phyloP scores from a whole-genome alignment of 2,888 invertebrate genomes.

The Metalampra italica region DNA sequence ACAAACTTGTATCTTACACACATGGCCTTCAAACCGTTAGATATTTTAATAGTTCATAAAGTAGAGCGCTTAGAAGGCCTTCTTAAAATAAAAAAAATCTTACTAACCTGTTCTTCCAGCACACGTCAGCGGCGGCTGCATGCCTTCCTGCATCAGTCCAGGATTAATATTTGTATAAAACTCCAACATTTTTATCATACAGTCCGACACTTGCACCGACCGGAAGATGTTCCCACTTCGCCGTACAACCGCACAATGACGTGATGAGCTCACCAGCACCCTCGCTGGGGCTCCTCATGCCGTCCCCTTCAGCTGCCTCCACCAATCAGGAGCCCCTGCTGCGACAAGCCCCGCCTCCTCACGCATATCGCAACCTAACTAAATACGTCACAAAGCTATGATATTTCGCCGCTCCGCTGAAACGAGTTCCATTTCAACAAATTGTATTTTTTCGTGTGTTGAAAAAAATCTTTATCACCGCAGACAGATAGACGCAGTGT shows the following conservation, averaged over 20 bases:
- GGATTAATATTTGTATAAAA: slow-evolving; percentile 82
- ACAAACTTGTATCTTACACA: too few species aligned
- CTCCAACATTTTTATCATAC: slow-evolving; percentile 80
- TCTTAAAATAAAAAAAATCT: neutral
- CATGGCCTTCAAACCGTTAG: too few species aligned
- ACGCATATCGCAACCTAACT: slow-evolving; percentile 46
- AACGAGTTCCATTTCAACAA: slow-evolving; percentile 45
- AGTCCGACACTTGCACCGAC: slow-evolving; percentile 30
- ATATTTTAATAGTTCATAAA: too few species aligned
- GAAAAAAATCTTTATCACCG: slow-evolving; percentile 35
- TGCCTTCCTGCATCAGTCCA: slow-evolving; percentile 78
- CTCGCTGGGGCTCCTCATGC: slow-evolving; percentile 15
- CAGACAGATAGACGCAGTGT: slow-evolving; percentile 2
- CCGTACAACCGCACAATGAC: slow-evolving; percentile 46
- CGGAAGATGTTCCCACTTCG: slow-evolving; percentile 36
- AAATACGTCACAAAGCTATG: slow-evolving; percentile 51
- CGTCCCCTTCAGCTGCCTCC: slow-evolving; percentile 34
- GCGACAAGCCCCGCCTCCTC: slow-evolving; percentile 47
- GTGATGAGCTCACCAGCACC: slow-evolving; percentile 21
- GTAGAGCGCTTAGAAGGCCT: too few species aligned
- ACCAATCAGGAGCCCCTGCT: slow-evolving; percentile 45
- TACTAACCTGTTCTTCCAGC: slow-evolving; percentile 82
- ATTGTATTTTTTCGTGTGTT: slow-evolving; percentile 53
- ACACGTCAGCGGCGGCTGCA: slow-evolving; percentile 79
- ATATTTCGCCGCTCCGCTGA: slow-evolving; percentile 57